Evolutionary conservation across 2,888 invertebrate species (phyloP).

Genomic region (Aspidapion aeneum): DNA sequence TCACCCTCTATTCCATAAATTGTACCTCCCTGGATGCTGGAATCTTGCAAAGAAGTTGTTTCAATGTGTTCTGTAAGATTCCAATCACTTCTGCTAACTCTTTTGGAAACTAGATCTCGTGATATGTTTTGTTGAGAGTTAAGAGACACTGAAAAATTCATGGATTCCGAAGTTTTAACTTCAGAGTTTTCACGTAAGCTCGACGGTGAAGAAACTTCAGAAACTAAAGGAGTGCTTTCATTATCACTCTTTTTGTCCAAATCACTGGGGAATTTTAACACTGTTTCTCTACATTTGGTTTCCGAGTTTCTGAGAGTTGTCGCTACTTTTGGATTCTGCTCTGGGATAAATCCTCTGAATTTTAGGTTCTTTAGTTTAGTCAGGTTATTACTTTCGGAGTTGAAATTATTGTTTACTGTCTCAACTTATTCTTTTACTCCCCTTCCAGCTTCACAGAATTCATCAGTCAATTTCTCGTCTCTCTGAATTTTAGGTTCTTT

Average conservation of each 20-base stretch:
- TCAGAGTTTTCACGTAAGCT: conserved; percentile 37
- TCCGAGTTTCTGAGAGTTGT: conserved; percentile 33
- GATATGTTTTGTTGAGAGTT: conserved; percentile 32
- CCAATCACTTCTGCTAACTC: conserved; percentile 33
- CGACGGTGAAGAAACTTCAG: conserved; percentile 43
- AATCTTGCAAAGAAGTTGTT: conserved; percentile 25
- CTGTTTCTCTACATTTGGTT: conserved; percentile 43
- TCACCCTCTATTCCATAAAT: conserved; percentile 17
- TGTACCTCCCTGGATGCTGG: conserved; percentile 24
- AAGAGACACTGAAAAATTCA: conserved; percentile 37
- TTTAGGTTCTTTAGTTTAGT: no score
- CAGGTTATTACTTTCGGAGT: no score
- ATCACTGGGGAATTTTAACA: conserved; percentile 43
- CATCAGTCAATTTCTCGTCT: no score
- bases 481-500: no score
- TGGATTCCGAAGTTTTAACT: conserved; percentile 36
- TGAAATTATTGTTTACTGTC: no score
- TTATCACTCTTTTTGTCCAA: conserved; percentile 54
- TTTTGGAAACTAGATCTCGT: conserved; percentile 28
- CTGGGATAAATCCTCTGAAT: conserved; percentile 29
- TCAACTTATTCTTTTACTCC: no score
- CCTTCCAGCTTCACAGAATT: no score
- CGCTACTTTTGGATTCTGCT: conserved; percentile 42
- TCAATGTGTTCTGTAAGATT: conserved; percentile 35
- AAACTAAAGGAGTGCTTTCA: conserved; percentile 66